phyloP scores from a whole-genome alignment of 2,888 invertebrate species.

The Cantharis rufa region DNA sequence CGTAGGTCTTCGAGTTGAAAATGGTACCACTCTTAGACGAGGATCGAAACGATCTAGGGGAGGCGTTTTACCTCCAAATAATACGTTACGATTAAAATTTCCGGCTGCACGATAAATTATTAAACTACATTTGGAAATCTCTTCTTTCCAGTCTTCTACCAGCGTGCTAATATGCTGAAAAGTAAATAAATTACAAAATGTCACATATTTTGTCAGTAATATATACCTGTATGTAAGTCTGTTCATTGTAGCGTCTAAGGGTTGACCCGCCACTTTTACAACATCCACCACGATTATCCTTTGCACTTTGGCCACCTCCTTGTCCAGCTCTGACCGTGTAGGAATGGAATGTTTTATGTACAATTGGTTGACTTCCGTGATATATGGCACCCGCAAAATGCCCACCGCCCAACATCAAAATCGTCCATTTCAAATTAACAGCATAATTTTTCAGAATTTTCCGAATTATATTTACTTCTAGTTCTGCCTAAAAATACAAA shows the following conservation, averaged over 20 bases:
- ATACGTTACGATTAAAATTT: slow-evolving; percentile 68
- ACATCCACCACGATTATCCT: slow-evolving; percentile 65
- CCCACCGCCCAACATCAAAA: slow-evolving; percentile 84
- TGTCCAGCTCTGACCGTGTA: slow-evolving; percentile 85
- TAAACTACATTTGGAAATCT: slow-evolving; percentile 68
- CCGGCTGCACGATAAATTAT: slow-evolving; percentile 80
- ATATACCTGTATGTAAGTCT: slow-evolving; percentile 69
- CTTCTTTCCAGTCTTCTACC: slow-evolving; percentile 64
- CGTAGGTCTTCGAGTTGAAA: slow-evolving; percentile 80
- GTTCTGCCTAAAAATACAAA: slow-evolving; percentile 16
- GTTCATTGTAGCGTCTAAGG: slow-evolving; percentile 79
- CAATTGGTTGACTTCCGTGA: slow-evolving; percentile 58
- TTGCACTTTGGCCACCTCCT: slow-evolving; percentile 73
- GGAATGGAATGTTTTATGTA: slow-evolving; percentile 83
- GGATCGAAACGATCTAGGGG: slow-evolving; percentile 67
- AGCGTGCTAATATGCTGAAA: background rate
- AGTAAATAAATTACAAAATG: slow-evolving; percentile 20
- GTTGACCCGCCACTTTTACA: slow-evolving; percentile 82
- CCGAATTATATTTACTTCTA: slow-evolving; percentile 12
- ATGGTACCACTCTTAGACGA: slow-evolving; percentile 73
- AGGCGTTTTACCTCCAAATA: slow-evolving; percentile 76
- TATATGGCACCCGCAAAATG: slow-evolving; percentile 79
- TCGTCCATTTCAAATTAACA: slow-evolving; percentile 62
- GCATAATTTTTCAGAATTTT: slow-evolving; percentile 9
- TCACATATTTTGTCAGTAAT: too few species aligned